Evolutionary conservation across 2,113 vertebrate species (phyloP).

Genomic region (Leiothrix lutea): DNA sequence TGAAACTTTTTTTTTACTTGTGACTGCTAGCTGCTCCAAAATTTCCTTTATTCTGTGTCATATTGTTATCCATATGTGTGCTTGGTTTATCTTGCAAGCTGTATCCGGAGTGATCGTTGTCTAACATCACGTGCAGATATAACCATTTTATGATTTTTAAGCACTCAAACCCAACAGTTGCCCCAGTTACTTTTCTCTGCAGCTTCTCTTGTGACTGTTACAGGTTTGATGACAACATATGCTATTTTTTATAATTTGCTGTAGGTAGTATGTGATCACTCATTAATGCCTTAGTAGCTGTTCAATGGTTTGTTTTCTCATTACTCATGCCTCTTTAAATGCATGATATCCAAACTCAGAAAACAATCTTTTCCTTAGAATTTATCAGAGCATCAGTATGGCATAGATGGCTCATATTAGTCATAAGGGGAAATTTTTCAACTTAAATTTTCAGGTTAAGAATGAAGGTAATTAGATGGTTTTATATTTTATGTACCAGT

Average conservation of each 20-base stretch:
- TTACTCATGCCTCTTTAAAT: neutral
- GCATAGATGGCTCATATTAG: neutral
- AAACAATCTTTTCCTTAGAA: neutral
- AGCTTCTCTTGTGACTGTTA: neutral
- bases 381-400: neutral
- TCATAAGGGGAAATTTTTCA: neutral
- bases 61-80: neutral
- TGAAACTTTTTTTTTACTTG: neutral
- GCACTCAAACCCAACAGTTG: neutral
- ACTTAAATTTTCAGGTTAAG: neutral
- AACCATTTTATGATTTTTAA: neutral
- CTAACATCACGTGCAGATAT: neutral
- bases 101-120: neutral
- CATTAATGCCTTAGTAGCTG: neutral
- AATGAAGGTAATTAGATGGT: neutral
- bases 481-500: neutral
- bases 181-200: neutral
- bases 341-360: neutral
- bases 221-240: neutral
- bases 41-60: neutral
- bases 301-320: neutral
- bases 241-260: neutral
- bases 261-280: neutral
- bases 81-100: neutral
- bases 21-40: neutral